phyloP scores from a whole-genome alignment of 2,113 vertebrate species.

The Nansenia antarctica region DNA sequence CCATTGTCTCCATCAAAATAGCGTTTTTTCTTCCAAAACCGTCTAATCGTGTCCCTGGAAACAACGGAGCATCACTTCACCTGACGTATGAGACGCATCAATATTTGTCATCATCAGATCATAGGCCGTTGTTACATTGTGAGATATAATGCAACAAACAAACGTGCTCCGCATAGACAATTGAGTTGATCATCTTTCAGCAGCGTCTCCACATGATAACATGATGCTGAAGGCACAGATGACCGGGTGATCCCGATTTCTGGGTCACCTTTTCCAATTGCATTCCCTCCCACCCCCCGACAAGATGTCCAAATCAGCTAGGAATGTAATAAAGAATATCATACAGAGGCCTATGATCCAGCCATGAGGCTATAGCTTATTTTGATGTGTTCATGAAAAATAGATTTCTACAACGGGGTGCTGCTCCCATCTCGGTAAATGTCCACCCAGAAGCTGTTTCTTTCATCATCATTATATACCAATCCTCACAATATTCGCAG shows the following conservation, averaged over 20 bases:
- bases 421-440: background rate
- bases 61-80: background rate
- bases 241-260: slow-evolving; percentile 19
- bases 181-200: background rate
- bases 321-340: background rate
- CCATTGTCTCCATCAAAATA: too few relatives aligned
- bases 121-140: background rate
- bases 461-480: slow-evolving; percentile 13
- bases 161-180: slow-evolving; percentile 3
- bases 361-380: background rate
- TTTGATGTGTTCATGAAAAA: background rate
- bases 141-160: background rate
- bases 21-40: too few relatives aligned
- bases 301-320: background rate
- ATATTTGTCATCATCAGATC: too few relatives aligned
- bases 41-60: too few relatives aligned
- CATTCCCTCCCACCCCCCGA: slow-evolving; percentile 4
- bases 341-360: too few relatives aligned
- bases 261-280: slow-evolving; percentile 26
- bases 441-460: background rate
- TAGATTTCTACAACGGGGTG: background rate
- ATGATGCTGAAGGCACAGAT: background rate
- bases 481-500: slow-evolving; percentile 22
- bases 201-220: background rate
- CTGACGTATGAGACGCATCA: background rate